phyloP scores from a whole-genome alignment of 2,797 vertebrate genomes.

The Phalanger gymnotis region DNA sequence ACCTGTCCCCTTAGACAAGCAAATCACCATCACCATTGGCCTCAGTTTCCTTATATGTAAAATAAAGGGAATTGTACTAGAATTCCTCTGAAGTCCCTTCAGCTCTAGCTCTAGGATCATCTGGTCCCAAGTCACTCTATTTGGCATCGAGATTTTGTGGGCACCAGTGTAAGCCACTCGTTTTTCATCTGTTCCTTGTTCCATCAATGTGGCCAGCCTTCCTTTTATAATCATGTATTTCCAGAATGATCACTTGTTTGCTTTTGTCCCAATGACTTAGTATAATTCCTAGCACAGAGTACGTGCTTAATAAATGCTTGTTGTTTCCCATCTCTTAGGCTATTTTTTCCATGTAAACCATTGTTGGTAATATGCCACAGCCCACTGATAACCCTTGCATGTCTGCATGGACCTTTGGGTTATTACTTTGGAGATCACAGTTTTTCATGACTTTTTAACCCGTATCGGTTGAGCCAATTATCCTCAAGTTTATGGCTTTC shows the following conservation, averaged over 20 bases:
- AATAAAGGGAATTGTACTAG: not conserved
- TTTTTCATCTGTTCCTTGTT: not conserved
- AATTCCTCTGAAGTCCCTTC: not conserved
- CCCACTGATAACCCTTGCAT: not conserved
- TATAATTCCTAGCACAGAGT: not conserved
- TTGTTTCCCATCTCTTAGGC: not conserved
- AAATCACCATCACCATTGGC: not conserved
- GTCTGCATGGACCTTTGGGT: not conserved
- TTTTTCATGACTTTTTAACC: not conserved
- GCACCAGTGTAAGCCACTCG: not conserved
- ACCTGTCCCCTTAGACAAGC: not conserved
- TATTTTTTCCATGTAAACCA: not conserved
- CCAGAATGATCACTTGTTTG: not conserved
- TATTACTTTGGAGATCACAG: not conserved
- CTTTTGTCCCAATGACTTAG: not conserved
- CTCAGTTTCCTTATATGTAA: not conserved
- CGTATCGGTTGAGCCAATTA: not conserved
- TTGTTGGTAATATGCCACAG: not conserved
- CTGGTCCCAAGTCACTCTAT: not conserved
- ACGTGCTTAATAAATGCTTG: not conserved
- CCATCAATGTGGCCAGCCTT: not conserved
- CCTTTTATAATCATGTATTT: not conserved
- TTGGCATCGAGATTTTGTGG: not conserved
- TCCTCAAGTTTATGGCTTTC: not conserved
- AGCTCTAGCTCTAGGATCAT: not conserved